A percentile compares a stretch with the other conserved stretches of the same genome.
These are phyloP conservation scores for Steinernema khuongi DNA, from an alignment of 1,140 invertebrate genomes.

Conservation along the genomic window DNA sequence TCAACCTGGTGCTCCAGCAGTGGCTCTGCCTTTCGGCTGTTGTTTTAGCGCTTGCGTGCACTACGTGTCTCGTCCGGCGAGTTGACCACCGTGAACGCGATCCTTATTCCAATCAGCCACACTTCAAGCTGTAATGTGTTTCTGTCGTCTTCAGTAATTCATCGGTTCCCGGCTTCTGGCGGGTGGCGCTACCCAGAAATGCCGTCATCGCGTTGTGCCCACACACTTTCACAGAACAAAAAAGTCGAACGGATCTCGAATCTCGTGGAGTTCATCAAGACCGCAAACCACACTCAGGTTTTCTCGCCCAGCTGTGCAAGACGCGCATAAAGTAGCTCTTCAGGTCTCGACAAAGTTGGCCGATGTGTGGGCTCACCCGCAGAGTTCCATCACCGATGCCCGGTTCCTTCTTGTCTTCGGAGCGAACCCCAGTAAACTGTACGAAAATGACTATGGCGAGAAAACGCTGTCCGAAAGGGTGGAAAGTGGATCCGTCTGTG, in stretches of 20 bases:
- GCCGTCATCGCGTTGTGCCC: constrained; percentile 43
- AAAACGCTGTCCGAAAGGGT: constrained; percentile 41
- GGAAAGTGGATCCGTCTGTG: constrained; percentile 23
- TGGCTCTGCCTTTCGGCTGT: not conserved
- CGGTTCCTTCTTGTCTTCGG: constrained; percentile 43
- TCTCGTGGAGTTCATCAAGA: constrained; percentile 44
- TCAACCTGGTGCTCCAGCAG: too few species aligned
- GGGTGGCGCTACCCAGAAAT: constrained; percentile 22
- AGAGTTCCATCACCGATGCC: constrained; percentile 49
- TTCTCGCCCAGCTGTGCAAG: not conserved
- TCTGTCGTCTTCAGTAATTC: constrained; percentile 1
- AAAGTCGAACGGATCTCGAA: constrained; percentile 41
- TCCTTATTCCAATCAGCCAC: not conserved
- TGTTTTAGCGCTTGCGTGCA: not conserved
- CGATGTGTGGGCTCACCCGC: constrained; percentile 45
- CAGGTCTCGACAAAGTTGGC: constrained; percentile 42
- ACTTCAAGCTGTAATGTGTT: not conserved
- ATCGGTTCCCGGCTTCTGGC: constrained; percentile 5
- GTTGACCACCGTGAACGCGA: too few species aligned
- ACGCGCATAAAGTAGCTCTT: constrained; percentile 22
- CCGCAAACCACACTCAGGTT: constrained; percentile 41
- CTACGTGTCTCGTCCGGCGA: too few species aligned
- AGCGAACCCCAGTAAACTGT: constrained; percentile 42
- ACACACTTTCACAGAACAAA: constrained; percentile 41
- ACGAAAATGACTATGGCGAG: constrained; percentile 41